Evolutionary conservation across 1,140 invertebrate species (phyloP).

Genomic region (Andricus grossulariae): DNA sequence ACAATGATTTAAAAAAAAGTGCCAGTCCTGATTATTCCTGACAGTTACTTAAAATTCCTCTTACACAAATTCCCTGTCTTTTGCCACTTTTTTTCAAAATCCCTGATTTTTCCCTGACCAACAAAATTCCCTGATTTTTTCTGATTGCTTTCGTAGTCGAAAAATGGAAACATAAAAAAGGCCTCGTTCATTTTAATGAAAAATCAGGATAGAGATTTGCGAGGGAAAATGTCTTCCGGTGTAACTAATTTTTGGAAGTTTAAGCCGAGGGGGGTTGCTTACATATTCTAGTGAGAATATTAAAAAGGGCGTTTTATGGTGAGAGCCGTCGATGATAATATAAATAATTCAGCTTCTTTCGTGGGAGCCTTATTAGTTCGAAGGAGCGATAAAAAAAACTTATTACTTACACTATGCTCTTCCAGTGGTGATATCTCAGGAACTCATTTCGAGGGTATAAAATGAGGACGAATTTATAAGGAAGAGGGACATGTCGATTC

Average conservation of each 20-base stretch:
- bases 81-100: too few species aligned
- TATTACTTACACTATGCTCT: slow-evolving; percentile 70
- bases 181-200: not conserved
- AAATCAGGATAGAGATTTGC: not conserved
- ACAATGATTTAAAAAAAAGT: too few species aligned
- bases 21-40: too few species aligned
- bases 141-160: too few species aligned
- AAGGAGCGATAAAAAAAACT: slow-evolving; percentile 72
- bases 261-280: slow-evolving; percentile 37
- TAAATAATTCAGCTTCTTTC: slow-evolving; percentile 72
- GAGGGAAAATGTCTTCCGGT: not conserved
- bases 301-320: slow-evolving; percentile 59
- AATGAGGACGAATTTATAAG: slow-evolving; percentile 49
- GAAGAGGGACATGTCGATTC: slow-evolving; percentile 47
- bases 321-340: slow-evolving; percentile 62
- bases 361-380: slow-evolving; percentile 71
- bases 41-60: too few species aligned
- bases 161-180: too few species aligned
- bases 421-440: slow-evolving; percentile 46
- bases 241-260: not conserved
- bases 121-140: too few species aligned
- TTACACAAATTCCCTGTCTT: too few species aligned
- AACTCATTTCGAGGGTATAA: slow-evolving; percentile 17
- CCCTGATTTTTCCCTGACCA: too few species aligned
- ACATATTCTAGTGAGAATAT: slow-evolving; percentile 61